Evolutionary conservation across 1,140 invertebrate genomes (phyloP), one percentile per base, ranked within the genome.

Genomic region (Maconellicoccus hirsutus): DNA sequence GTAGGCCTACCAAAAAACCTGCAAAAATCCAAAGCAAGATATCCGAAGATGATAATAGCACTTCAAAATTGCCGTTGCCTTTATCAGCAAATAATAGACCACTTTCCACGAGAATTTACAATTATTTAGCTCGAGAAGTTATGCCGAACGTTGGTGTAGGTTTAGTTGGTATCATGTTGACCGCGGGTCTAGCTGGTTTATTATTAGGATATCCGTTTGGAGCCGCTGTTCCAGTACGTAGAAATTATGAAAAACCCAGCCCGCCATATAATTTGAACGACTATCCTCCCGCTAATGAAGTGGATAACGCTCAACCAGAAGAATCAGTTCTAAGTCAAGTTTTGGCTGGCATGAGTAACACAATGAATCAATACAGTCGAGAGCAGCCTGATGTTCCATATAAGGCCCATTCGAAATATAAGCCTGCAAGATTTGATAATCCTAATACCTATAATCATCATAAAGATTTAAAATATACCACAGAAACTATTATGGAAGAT

Each of bases 141-240:
- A 89, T 91, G 85, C 88, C 88, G 0, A 87, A 86, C 71, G 86
- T 91, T 19, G 87, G 89, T 21, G 85, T 91, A 0, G 88, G 89
- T 75, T 78, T 90, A 21, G 84, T 90, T 19, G 88, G 88, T 7
- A 77, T 90, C 39, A 85, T 88, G 52, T 82, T 89, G 14, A 82
- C 86, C 38, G 85, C 86, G 14, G 89, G 89, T 16, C 77, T 91
- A 29, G 88, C 88, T 26, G 87, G 87, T 27, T 88, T 90, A 72
- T 88, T 90, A 76, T 79, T 90, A 14, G n/a, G n/a, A n/a, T 89
- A 77, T 71, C 88, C 89, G 8, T 89, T 89, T 74, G 83, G 83
- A 0, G 83, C 87, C 70, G 73, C 75, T 1, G 75, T 81, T 0
- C 72, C 72, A 10, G 1, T 72, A 8, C 61, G 61, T 25, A 23